Base-by-base conservation (phyloP, 2,797 vertebrate species). In the Hybognathus amarus region DNA sequence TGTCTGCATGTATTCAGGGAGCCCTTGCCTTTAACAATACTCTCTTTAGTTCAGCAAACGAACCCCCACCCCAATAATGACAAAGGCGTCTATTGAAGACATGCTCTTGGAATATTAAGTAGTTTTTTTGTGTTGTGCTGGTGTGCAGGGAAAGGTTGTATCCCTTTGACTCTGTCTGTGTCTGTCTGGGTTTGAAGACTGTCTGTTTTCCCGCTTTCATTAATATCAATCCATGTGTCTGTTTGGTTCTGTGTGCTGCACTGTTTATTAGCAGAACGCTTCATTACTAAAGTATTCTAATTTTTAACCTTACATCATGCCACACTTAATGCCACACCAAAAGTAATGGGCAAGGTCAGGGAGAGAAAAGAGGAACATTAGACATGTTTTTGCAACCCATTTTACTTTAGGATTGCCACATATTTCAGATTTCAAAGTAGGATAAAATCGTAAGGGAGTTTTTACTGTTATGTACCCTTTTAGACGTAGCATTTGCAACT, bases 31-130 rank as follows among this genome's bases (percentile, higher is more conserved):
- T 90, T 90, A 90, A 94, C 92, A 95, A 94, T 93, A 90, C 88
- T 83, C 90, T 91, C 92, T 93, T 94, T 91, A 92, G 91, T 90
- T 91, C 85, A 30, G 87, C 90, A 91, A 92, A 93, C 89, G 92
- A 91, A 89, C 89, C 92, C 85, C 91, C 91, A 91, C 89, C 69
- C 36, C 64, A 36, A 90, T 82, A 84, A 91, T 89, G 90, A 95
- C 93, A 95, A 95, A 93, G 93, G 87, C 83, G 24, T 89, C 92
- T 90, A 93, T 94, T 92, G 92, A 92, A 91, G 90, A 93, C 92
- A 91, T 93, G 94, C 89, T 86, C 92, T 90, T 85, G 86, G 95
- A 95, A 95, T 95, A 94, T 94, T 95, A 96, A 95, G 92, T 93
- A 93, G 95, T 85, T 91, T 92, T 91, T 92, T 61, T 78, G 45